A percentile compares a stretch with the other conserved stretches of the same genome.
Evolutionary conservation across 1,140 invertebrate genomes (phyloP).

Genomic region (Lepeophtheirus salmonis): DNA sequence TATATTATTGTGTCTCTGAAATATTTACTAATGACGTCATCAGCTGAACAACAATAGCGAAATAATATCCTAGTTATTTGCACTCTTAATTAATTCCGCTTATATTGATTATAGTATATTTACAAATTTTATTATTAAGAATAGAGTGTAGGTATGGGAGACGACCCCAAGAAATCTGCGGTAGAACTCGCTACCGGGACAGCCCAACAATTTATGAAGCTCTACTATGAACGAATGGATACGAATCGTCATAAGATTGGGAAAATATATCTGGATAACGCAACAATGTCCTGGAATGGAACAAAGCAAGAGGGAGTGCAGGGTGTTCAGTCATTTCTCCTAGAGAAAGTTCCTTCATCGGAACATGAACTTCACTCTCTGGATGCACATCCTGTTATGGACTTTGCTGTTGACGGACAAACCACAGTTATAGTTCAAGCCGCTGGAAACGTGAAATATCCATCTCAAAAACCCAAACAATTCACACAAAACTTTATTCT

Average conservation of each 20-base stretch:
- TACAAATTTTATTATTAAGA: too few species aligned
- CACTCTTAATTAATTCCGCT: too few species aligned
- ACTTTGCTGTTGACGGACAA: conserved; percentile 39
- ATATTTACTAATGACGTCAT: too few species aligned
- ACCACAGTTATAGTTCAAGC: conserved; percentile 49
- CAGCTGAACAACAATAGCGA: too few species aligned
- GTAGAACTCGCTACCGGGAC: conserved; percentile 35
- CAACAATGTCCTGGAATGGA: conserved; percentile 16
- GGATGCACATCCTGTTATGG: conserved; percentile 53
- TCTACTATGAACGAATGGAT: conserved; percentile 61
- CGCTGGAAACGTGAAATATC: conserved; percentile 43
- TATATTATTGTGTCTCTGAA: too few species aligned
- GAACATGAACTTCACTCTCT: conserved; percentile 45
- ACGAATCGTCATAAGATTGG: conserved; percentile 42
- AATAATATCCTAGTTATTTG: too few species aligned
- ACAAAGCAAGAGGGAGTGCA: not conserved
- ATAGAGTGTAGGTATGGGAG: too few species aligned
- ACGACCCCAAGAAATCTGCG: not conserved
- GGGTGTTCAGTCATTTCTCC: conserved; percentile 52
- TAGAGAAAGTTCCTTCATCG: conserved; percentile 42
- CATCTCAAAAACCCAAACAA: conserved; percentile 29
- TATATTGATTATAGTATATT: too few species aligned
- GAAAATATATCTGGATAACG: conserved; percentile 15
- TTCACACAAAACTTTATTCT: conserved; percentile 65
- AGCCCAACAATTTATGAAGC: conserved; percentile 56